Conservation (phyloP, 2,113 vertebrate genomes). For the Menidia beryllina region DNA sequence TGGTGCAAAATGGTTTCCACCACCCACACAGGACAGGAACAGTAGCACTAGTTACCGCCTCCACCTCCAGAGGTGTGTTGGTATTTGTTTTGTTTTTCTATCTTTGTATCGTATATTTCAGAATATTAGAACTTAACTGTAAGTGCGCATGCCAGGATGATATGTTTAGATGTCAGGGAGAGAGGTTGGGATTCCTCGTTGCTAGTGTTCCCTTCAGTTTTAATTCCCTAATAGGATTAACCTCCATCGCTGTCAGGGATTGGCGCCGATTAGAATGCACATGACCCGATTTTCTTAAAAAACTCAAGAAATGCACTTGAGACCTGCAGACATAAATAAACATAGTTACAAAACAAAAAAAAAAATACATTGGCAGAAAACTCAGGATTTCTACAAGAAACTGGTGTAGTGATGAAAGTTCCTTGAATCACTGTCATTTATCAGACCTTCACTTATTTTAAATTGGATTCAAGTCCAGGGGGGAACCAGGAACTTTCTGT, state of each 20-base stretch:
- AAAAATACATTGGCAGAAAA: constrained; percentile 15
- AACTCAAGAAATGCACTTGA: constrained; percentile 52
- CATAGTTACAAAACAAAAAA: constrained; percentile 17
- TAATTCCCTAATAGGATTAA: constrained; percentile 75
- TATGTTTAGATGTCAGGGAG: constrained; percentile 40
- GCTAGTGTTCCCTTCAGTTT: constrained; percentile 32
- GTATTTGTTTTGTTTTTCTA: constrained; percentile 33
- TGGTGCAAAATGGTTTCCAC: constrained; percentile 41
- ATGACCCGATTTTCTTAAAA: constrained; percentile 66
- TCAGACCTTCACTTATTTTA: constrained; percentile 35
- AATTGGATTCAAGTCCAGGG: too few species aligned
- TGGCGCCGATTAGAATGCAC: constrained; percentile 62
- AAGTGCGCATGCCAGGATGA: constrained; percentile 17
- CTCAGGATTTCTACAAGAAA: constrained; percentile 50
- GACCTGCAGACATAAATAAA: constrained; percentile 62
- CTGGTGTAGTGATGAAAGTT: constrained; percentile 32
- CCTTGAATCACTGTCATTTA: constrained; percentile 37
- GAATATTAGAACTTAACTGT: constrained; percentile 9
- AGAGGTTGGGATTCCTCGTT: constrained; percentile 31
- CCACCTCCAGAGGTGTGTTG: constrained; percentile 39
- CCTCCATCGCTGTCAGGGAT: constrained; percentile 70
- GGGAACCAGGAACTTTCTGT: too few species aligned
- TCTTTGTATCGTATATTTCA: constrained; percentile 33
- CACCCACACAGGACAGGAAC: constrained; percentile 26
- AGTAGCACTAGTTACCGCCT: constrained; percentile 48